Base-by-base conservation (phyloP, 1,140 invertebrate genomes). In the Heliconius nattereri region DNA sequence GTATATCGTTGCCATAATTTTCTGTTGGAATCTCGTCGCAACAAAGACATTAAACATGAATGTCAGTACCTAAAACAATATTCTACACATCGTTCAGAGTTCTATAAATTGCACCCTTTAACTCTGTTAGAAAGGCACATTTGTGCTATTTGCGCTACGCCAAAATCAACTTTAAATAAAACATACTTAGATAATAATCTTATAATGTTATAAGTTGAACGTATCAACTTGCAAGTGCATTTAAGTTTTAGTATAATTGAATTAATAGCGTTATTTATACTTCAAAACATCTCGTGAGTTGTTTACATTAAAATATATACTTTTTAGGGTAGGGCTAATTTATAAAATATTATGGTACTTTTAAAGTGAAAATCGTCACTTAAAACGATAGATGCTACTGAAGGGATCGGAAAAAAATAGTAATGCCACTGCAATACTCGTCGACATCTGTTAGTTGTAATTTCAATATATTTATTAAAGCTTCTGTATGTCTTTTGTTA, bases 11-110 rank as follows among this genome's bases (percentile, higher is more conserved):
- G 79, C 83, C 85, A 86, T 90, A 90, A 89, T 82, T 85, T 85
- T 77, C 82, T 75, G 29, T 75, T 84, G 84, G 87, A 89, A 87
- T 90, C 87, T 86, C 86, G 85, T 86, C 85, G 87, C 84, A 93
- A 93, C 90, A 91, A 90, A 93, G 91, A 93, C 91, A 92, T 93
- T 93, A 90, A 90, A 90, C 90, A 91, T 83, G 84, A 87, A 85
- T 87, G 89, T 92, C 90, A 89, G 82, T 89, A 89, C 88, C 87
- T 85, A 89, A 90, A 89, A 93, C 91, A 91, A 90, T 91, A 91
- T 92, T 90, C 89, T 90, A 87, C 88, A 91, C 91, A 88, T 89
- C 85, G 82, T 89, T 86, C 87, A 87, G 76, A 83, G 84, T 85
- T 83, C 85, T 92, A 91, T 93, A 93, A 92, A 92, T 92, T 86